These are phyloP conservation scores for Arctia plantaginis DNA, from an alignment of 2,888 invertebrate genomes.

Conservation along the genomic window DNA sequence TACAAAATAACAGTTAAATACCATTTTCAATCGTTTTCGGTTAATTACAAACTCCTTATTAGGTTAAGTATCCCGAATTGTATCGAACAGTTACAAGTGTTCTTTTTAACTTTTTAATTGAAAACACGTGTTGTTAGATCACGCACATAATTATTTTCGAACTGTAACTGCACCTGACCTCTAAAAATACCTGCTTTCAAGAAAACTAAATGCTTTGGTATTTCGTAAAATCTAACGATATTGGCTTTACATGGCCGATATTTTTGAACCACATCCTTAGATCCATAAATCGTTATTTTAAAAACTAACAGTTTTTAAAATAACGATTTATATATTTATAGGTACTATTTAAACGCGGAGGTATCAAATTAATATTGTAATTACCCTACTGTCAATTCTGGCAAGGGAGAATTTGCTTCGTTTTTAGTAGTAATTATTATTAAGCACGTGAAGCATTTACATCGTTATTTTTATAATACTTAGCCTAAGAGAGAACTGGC, in stretches of 20 bases:
- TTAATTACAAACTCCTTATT: background rate
- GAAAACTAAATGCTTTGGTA: background rate
- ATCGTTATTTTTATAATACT: no score
- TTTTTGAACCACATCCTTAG: background rate
- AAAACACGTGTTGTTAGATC: background rate
- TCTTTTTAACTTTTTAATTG: background rate
- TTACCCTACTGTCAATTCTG: no score
- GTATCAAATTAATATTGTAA: background rate
- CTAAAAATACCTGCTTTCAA: background rate
- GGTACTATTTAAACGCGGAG: background rate
- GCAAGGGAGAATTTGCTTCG: no score
- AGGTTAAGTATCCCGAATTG: background rate
- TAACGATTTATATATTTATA: no score
- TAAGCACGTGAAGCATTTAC: no score
- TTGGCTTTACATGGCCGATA: background rate
- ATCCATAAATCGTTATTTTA: background rate
- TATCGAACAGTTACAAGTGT: background rate
- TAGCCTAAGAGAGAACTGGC: no score
- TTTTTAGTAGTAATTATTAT: no score
- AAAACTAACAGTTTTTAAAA: no score
- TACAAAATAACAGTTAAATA: background rate
- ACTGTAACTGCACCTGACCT: background rate
- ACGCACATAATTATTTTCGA: background rate
- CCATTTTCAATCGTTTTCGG: background rate
- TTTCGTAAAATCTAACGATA: background rate